Percentiles rank a stretch among this genome's conserved stretches.
These are phyloP conservation scores for Peromyscus nudipes DNA, from an alignment of 2,797 vertebrate genomes.

Conservation along the genomic window DNA sequence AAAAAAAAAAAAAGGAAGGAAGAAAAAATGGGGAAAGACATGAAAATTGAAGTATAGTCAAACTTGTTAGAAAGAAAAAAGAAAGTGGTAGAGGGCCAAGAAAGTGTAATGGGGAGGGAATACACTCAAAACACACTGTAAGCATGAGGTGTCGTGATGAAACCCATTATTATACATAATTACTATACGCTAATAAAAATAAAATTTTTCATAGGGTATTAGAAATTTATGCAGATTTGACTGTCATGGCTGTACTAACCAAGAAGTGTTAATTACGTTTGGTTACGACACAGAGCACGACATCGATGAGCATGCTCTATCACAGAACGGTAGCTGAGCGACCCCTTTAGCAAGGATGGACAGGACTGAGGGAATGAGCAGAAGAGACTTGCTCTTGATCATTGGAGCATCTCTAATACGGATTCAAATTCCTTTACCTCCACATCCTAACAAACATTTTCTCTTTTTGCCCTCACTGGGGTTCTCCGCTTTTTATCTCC, in stretches of 20 bases:
- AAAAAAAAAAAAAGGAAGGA: too few species aligned
- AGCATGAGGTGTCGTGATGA: background rate
- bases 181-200: background rate
- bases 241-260: too few species aligned
- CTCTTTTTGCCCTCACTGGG: background rate
- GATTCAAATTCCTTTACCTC: background rate
- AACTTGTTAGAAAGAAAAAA: background rate
- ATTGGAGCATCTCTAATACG: background rate
- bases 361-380: background rate
- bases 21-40: accelerated
- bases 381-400: background rate
- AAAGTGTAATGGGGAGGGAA: background rate
- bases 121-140: background rate
- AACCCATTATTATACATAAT: background rate
- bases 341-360: background rate
- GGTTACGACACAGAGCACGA: background rate
- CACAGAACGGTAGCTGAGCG: background rate
- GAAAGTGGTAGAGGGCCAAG: background rate
- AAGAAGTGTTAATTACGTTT: background rate
- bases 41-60: background rate
- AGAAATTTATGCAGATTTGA: background rate
- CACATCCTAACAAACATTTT: background rate
- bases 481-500: background rate
- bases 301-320: background rate
- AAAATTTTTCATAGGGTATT: background rate